A percentile compares a stretch with the other conserved stretches of the same genome.
Conservation (phyloP, 2,888 invertebrate species). For the Mythimna loreyi region DNA sequence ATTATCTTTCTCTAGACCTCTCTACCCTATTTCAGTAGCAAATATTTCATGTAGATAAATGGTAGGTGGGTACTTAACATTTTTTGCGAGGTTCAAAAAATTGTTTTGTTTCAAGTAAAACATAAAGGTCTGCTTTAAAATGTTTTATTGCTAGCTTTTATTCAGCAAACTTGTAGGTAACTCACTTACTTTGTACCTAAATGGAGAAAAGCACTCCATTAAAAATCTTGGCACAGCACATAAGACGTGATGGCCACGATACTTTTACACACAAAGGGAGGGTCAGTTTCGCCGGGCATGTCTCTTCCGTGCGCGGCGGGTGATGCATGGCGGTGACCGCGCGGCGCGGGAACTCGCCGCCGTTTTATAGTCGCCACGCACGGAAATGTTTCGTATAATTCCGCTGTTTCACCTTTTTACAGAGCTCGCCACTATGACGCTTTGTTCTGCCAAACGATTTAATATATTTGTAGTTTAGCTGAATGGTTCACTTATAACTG, state of each 20-base stretch:
- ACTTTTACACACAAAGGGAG: constrained; percentile 24
- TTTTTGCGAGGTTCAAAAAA: not conserved
- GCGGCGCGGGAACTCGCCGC: constrained; percentile 18
- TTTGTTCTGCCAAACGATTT: constrained; percentile 50
- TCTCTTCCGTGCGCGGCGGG: constrained; percentile 52
- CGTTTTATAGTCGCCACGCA: constrained; percentile 54
- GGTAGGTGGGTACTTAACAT: not conserved
- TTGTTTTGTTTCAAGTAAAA: constrained; percentile 8
- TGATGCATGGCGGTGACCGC: constrained; percentile 53
- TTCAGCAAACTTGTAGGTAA: not conserved
- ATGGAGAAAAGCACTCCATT: not conserved
- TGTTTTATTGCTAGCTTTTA: not conserved
- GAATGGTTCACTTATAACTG: constrained; percentile 14
- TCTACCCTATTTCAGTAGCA: constrained; percentile 8
- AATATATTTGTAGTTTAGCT: constrained; percentile 45
- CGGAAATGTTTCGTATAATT: constrained; percentile 59
- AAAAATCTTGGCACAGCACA: constrained; percentile 4
- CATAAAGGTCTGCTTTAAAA: not conserved
- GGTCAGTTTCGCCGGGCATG: constrained; percentile 44
- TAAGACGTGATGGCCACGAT: constrained; percentile 16
- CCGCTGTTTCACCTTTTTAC: constrained; percentile 53
- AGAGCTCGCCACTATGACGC: constrained; percentile 22
- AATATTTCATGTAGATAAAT: constrained; percentile 12
- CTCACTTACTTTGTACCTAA: not conserved
- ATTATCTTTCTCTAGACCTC: constrained; percentile 10